Evolutionary conservation across 2,797 vertebrate genomes (phyloP), one percentile per base, ranked within the genome.

Genomic region (Cynopterus sphinx): DNA sequence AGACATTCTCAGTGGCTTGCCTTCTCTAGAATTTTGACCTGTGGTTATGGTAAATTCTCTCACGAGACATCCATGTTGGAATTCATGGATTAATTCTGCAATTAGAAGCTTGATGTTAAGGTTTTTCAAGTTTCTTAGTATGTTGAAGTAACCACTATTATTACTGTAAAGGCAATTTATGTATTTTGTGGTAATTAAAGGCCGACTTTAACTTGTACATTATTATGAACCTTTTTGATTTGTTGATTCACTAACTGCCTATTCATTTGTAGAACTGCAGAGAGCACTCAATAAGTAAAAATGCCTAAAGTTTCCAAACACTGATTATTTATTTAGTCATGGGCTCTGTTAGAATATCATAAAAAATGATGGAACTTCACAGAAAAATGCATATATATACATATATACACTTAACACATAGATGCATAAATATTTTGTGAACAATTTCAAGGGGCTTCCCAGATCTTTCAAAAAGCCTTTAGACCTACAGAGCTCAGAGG

Each of bases 151-250:
- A 61, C 65, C 67, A 63, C 33, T 81, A 3, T 61, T 55, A 55
- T 26, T 73, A n/a, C 49, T 82, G 36, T 75, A 57, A 86, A 88
- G 41, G 59, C 33, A 84, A 36, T 68, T 82, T 75, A n/a, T 5
- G 5, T 87, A 41, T 67, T 96, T 87, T 83, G 33, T 86, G 59
- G 87, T 88, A 87, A 55, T n/a, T 93, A 57, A 90, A 88, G 78
- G 59, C 70, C 70, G 87, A 6, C 12, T 92, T 95, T 84, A 78
- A 77, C 26, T 63, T 78, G 19, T 31, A 55, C 39, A 26, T 74
- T 89, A 73, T 11, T 67, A 9, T 85, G 43, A 90, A n/a, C 19
- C 51, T 65, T 94, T 88, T 85, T 73, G 57, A 89, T 65, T 67
- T 81, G 43, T 51, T 94, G 1, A 8, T 94, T 70, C 77, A 83